These are phyloP conservation scores for Axis porcinus DNA, from an alignment of 2,113 vertebrate species.

Conservation along the genomic window DNA sequence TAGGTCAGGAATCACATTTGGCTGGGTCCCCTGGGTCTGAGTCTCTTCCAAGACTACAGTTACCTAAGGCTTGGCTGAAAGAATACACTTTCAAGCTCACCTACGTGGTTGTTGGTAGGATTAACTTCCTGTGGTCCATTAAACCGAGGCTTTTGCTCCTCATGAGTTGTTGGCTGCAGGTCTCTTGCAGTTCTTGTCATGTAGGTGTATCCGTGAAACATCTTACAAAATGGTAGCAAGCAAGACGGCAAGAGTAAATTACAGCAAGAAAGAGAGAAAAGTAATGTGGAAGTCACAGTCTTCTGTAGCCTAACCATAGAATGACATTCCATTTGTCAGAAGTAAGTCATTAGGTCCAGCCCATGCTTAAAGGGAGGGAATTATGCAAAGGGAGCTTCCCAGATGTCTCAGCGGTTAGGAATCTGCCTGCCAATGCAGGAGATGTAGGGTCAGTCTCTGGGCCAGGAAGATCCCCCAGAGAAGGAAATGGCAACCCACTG, in stretches of 20 bases:
- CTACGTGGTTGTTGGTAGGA: background rate
- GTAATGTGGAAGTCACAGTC: background rate
- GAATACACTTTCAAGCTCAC: background rate
- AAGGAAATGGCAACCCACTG: background rate
- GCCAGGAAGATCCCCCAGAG: background rate
- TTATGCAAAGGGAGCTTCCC: background rate
- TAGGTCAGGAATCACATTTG: background rate
- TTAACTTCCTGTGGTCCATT: background rate
- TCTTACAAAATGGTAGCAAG: background rate
- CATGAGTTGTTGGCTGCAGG: background rate
- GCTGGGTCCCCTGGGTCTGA: background rate
- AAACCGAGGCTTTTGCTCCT: background rate
- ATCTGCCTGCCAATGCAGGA: background rate
- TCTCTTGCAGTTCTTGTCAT: background rate
- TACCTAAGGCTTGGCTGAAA: background rate
- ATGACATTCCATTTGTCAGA: background rate
- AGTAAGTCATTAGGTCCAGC: background rate
- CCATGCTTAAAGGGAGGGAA: background rate
- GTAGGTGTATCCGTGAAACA: background rate
- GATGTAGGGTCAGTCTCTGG: background rate
- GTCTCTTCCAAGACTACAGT: background rate
- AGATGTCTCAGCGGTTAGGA: background rate
- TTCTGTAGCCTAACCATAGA: background rate
- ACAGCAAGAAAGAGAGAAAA: background rate
- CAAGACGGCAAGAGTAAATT: background rate